Evolutionary conservation across 2,797 vertebrate genomes (phyloP), one percentile per base, ranked within the genome.

Genomic region (Myoxocephalus aenaeus): DNA sequence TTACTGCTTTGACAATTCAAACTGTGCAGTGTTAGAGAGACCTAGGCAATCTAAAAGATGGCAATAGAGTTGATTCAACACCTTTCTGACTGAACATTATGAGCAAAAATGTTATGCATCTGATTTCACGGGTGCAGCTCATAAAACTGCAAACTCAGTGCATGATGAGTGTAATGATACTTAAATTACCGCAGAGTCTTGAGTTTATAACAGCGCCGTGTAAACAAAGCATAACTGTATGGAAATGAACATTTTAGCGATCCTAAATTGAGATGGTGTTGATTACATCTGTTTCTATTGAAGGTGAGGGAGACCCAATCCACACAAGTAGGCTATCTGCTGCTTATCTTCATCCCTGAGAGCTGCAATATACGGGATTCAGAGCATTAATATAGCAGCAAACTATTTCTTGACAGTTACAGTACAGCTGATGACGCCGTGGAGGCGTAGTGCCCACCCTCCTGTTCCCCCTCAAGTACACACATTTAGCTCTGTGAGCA

Each of bases 1-100:
- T 38, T 32, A 59, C 57, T 54, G 46, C 32, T 42, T 0, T 22
- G 70, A 79, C 48, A 38, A 78, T 51, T 71, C 51, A 56, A 61
- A 68, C 50, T 29, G 65, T 25, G 5, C 2, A 1, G 63, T 48
- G 25, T 70, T n/a, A 46, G 7, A 64, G 46, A 40, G 7, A 15
- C 0, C 5, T 3, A 9, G 3, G 11, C 9, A 51, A 22, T 20
- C n/a, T 36, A 0, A 50, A 27, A 48, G 59, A 56, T 54, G 59
- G 51, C 11, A 42, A 17, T 4, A 29, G 18, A 63, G 46, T 63
- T 38, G 5, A 70, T 22, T 66, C 40, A 36, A 13, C 53, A 32
- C 20, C 8, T 54, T 36, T 65, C 3, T 51, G 32, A 58, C 36
- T 9, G 9, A 53, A 8, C 12, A 40, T 51, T 51, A 48, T 14